Conservation (phyloP, 2,888 invertebrate genomes). For the Globia sparganii region DNA sequence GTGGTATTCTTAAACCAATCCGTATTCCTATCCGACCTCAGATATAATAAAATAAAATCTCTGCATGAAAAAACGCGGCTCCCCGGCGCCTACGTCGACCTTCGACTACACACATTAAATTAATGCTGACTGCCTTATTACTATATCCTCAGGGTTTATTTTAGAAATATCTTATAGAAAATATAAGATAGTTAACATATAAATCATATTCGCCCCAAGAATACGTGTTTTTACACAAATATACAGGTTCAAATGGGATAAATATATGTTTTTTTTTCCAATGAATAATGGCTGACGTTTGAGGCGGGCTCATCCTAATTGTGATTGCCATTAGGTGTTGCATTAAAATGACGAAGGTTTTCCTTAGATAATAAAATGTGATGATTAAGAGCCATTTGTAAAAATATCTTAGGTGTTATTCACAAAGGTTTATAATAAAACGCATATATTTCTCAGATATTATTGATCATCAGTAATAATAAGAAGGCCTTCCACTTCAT, state of each 20-base stretch:
- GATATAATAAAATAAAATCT: slow-evolving; percentile 86
- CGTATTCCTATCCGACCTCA: slow-evolving; percentile 84
- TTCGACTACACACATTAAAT: slow-evolving; percentile 54
- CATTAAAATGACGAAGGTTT: slow-evolving; percentile 64
- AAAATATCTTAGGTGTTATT: slow-evolving; percentile 16
- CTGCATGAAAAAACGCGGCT: slow-evolving; percentile 82
- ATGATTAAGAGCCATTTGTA: slow-evolving; percentile 45
- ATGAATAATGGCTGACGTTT: slow-evolving; percentile 78
- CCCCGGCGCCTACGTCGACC: slow-evolving; percentile 84
- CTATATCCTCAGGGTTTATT: slow-evolving; percentile 64
- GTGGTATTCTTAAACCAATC: slow-evolving; percentile 69
- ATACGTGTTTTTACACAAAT: slow-evolving; percentile 87
- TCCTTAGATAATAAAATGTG: slow-evolving; percentile 44
- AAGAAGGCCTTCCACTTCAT: background rate
- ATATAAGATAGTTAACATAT: slow-evolving; percentile 71
- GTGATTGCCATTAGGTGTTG: slow-evolving; percentile 73
- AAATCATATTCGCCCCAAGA: slow-evolving; percentile 87
- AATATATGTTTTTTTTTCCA: slow-evolving; percentile 75
- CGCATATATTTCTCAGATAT: background rate
- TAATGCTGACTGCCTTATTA: slow-evolving; percentile 59
- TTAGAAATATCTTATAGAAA: slow-evolving; percentile 42
- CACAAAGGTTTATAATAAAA: background rate
- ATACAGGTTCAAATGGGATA: slow-evolving; percentile 83
- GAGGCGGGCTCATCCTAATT: slow-evolving; percentile 74
- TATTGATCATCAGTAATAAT: background rate